Conservation (phyloP, 2,797 vertebrate genomes). For the Cygnus olor region DNA sequence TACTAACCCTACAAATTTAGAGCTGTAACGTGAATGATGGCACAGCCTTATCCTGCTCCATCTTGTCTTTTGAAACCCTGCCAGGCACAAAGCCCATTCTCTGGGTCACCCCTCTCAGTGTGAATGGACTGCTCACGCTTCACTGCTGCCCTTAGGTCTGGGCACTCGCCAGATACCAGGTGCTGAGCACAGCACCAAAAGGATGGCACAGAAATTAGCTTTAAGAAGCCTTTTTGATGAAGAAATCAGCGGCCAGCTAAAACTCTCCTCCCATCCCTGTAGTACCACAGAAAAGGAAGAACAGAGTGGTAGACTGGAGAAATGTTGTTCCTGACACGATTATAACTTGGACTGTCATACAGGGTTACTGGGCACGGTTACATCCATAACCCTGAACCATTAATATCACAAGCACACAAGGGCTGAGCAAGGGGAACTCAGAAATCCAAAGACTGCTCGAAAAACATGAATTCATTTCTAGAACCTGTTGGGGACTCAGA, state of each 20-base stretch:
- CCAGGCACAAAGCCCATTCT: rapidly evolving
- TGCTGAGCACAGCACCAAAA: neutral
- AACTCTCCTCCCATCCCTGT: neutral
- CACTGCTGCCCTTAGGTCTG: neutral
- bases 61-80: neutral
- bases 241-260: neutral
- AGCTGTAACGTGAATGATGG: neutral
- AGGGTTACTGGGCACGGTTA: neutral
- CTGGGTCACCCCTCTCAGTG: neutral
- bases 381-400: neutral
- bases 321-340: neutral
- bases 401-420: neutral
- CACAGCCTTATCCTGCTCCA: neutral
- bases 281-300: neutral
- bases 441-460: neutral
- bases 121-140: neutral
- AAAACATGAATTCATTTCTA: neutral
- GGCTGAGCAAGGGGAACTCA: neutral
- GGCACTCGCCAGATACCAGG: neutral
- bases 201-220: neutral
- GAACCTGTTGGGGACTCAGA: neutral
- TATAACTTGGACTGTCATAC: neutral
- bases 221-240: neutral
- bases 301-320: neutral
- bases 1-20: neutral